Conservation (phyloP, 1,140 invertebrate species). For the Pseudomyrmex dendroicus region DNA sequence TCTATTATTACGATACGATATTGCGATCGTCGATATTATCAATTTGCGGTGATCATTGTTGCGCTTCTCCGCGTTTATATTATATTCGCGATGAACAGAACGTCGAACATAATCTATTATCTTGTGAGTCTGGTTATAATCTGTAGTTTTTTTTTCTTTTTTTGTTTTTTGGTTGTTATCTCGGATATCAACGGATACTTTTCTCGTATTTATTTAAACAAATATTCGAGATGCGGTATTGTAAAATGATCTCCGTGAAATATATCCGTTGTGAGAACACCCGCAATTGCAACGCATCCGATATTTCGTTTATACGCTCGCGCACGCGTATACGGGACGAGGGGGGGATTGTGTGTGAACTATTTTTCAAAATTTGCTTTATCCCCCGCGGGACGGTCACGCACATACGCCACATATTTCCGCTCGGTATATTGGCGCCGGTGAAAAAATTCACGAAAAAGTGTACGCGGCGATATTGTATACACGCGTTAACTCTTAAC, state of each 20-base stretch:
- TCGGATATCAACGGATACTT: conserved; percentile 10
- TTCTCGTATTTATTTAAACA: conserved; percentile 25
- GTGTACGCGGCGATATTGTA: neutral
- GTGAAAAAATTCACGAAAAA: conserved; percentile 40
- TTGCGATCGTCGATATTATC: neutral
- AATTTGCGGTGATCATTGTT: conserved; percentile 18
- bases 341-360: neutral
- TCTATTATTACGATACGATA: conserved; percentile 4
- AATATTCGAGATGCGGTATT: neutral
- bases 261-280: conserved; percentile 22
- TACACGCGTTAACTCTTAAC: conserved; percentile 35
- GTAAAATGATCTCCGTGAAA: conserved; percentile 19
- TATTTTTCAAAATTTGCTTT: conserved; percentile 56
- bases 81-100: neutral
- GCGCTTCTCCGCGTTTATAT: neutral
- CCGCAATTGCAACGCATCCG: neutral
- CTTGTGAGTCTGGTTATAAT: neutral
- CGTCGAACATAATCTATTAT: conserved; percentile 1
- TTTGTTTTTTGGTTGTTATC: neutral
- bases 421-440: conserved; percentile 28
- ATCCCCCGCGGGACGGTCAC: conserved; percentile 5
- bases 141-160: neutral
- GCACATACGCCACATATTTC: conserved; percentile 42
- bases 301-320: conserved; percentile 5
- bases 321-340: neutral